These are phyloP conservation scores for Mercenaria mercenaria DNA, from an alignment of 1,140 invertebrate genomes.

Conservation along the genomic window DNA sequence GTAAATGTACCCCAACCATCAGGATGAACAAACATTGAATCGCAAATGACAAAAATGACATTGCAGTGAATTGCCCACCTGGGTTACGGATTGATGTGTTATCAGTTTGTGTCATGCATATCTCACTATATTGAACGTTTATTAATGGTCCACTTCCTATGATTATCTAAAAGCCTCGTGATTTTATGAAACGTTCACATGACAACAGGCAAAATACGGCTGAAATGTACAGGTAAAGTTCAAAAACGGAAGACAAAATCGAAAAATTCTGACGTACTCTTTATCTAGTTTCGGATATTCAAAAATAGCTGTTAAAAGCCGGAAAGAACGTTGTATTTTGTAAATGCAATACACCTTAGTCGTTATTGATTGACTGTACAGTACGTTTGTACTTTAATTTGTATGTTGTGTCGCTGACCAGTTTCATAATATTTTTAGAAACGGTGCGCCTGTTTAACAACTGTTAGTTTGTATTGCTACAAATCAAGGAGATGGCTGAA, in stretches of 20 bases:
- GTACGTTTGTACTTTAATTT: background rate
- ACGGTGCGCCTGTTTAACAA: background rate
- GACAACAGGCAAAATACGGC: slow-evolving; percentile 28
- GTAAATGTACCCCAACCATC: background rate
- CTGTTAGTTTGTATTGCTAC: background rate
- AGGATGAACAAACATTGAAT: slow-evolving; percentile 12
- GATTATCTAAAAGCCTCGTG: slow-evolving; percentile 46
- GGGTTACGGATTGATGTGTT: slow-evolving; percentile 30
- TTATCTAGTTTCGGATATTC: background rate
- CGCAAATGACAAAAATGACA: slow-evolving; percentile 17
- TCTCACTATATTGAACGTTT: slow-evolving; percentile 45
- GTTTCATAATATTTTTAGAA: background rate
- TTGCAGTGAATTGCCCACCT: slow-evolving; percentile 27
- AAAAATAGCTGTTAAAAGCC: background rate
- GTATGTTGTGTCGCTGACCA: background rate
- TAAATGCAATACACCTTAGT: background rate
- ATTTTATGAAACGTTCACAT: slow-evolving; percentile 37
- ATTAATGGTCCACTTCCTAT: slow-evolving; percentile 51
- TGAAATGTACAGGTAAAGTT: slow-evolving; percentile 8
- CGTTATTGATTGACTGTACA: background rate
- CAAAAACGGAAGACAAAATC: background rate
- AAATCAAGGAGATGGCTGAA: background rate
- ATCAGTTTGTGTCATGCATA: slow-evolving; percentile 44
- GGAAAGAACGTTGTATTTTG: background rate
- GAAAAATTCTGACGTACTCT: background rate